Evolutionary conservation across 2,888 invertebrate species (phyloP).

Genomic region (Pandemis heparana): DNA sequence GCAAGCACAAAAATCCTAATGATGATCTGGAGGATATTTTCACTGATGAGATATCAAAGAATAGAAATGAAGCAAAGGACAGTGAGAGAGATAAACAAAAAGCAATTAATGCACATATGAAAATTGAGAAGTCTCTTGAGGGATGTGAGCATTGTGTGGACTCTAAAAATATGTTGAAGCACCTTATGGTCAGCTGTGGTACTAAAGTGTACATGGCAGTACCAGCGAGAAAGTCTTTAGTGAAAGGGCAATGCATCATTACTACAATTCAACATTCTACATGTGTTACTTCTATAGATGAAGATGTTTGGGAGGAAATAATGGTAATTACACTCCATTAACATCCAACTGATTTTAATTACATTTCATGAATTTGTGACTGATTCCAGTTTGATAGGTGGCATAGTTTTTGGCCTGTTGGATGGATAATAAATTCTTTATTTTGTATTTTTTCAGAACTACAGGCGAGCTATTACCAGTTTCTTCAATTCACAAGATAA

Average conservation of each 20-base stretch:
- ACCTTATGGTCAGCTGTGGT: slow-evolving; percentile 93
- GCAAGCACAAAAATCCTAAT: slow-evolving; percentile 87
- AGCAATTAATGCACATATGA: slow-evolving; percentile 91
- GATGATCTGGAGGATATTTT: slow-evolving; percentile 95
- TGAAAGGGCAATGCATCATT: slow-evolving; percentile 94
- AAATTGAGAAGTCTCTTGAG: slow-evolving; percentile 89
- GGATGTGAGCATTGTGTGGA: slow-evolving; percentile 94
- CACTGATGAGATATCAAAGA: slow-evolving; percentile 90
- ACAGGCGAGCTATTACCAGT: slow-evolving; percentile 91
- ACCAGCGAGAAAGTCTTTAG: slow-evolving; percentile 92
- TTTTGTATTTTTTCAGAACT: slow-evolving; percentile 81
- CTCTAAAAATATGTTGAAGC: slow-evolving; percentile 91
- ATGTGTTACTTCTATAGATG: slow-evolving; percentile 94
- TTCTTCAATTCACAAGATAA: slow-evolving; percentile 91
- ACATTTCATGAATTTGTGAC: no score
- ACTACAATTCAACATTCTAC: slow-evolving; percentile 92
- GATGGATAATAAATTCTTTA: neutral
- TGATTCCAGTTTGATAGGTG: no score
- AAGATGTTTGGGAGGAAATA: slow-evolving; percentile 97
- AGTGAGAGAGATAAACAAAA: slow-evolving; percentile 86
- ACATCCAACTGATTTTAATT: no score
- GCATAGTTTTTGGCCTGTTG: no score
- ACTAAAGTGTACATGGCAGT: slow-evolving; percentile 93
- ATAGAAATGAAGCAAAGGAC: slow-evolving; percentile 86
- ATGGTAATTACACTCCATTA: slow-evolving; percentile 85